phyloP scores from a whole-genome alignment of 2,888 invertebrate species.

The Aphodius sticticus region DNA sequence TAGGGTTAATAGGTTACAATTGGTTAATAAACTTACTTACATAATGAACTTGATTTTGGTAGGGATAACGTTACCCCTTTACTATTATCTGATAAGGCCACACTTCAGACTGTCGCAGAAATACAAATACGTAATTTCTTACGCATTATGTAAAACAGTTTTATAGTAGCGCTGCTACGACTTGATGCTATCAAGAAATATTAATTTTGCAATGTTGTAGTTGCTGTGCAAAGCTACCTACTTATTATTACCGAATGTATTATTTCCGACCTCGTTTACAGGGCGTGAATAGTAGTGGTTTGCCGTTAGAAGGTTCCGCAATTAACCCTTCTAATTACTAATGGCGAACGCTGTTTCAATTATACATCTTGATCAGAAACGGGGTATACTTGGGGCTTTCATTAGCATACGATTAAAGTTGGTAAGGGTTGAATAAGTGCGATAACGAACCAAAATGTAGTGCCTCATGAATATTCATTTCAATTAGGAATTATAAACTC shows the following conservation, averaged over 20 bases:
- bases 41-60: too few species aligned
- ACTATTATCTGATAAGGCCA: too few species aligned
- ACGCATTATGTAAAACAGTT: neutral
- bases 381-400: neutral
- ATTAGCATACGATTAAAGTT: neutral
- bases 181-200: neutral
- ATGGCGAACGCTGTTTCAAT: neutral
- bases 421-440: slow-evolving; percentile 4
- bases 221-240: neutral
- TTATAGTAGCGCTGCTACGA: neutral
- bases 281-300: neutral
- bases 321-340: neutral
- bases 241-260: neutral
- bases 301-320: neutral
- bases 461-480: slow-evolving; percentile 4
- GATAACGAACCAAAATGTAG: neutral
- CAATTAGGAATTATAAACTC: neutral
- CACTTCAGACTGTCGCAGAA: neutral
- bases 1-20: too few species aligned
- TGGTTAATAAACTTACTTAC: too few species aligned
- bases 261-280: neutral
- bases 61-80: too few species aligned
- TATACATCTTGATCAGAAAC: neutral
- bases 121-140: neutral
- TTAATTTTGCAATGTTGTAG: neutral